Conservation (phyloP, 2,888 invertebrate species). For the Cataglyphis livida region DNA sequence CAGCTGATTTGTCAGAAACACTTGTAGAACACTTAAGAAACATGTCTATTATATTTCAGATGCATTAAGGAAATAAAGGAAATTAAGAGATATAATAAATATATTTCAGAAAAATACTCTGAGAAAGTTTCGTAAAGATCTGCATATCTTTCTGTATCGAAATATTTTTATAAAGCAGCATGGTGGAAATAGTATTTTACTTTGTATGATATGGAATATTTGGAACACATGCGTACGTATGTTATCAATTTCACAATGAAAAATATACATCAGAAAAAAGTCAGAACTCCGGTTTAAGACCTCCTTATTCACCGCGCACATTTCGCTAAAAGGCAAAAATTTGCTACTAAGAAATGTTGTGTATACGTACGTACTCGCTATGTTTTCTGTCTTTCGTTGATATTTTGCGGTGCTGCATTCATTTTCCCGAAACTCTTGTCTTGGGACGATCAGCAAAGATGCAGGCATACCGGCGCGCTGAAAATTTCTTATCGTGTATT, state of each 20-base stretch:
- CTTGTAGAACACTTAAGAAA: background rate
- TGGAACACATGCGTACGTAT: slow-evolving; percentile 8
- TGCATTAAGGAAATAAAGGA: background rate
- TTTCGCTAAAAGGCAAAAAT: slow-evolving; percentile 56
- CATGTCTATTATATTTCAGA: background rate
- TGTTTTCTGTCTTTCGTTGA: slow-evolving; percentile 36
- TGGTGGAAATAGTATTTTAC: background rate
- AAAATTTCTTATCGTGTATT: slow-evolving; percentile 49
- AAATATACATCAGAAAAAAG: slow-evolving; percentile 15
- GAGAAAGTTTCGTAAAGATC: background rate
- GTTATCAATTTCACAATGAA: slow-evolving; percentile 19
- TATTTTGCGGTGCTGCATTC: slow-evolving; percentile 41
- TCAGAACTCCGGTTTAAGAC: slow-evolving; percentile 28
- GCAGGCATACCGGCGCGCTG: slow-evolving; percentile 37
- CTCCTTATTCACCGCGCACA: slow-evolving; percentile 42
- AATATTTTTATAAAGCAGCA: background rate
- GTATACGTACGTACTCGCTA: slow-evolving; percentile 24
- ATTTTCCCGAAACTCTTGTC: slow-evolving; percentile 27
- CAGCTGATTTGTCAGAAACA: background rate
- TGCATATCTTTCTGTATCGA: background rate
- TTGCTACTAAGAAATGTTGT: slow-evolving; percentile 40
- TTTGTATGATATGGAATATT: slow-evolving; percentile 9
- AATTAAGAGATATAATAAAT: background rate
- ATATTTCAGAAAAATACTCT: background rate
- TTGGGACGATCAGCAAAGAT: slow-evolving; percentile 34